These are phyloP conservation scores for Penaeus monodon DNA, from an alignment of 2,888 invertebrate genomes.

Conservation along the genomic window DNA sequence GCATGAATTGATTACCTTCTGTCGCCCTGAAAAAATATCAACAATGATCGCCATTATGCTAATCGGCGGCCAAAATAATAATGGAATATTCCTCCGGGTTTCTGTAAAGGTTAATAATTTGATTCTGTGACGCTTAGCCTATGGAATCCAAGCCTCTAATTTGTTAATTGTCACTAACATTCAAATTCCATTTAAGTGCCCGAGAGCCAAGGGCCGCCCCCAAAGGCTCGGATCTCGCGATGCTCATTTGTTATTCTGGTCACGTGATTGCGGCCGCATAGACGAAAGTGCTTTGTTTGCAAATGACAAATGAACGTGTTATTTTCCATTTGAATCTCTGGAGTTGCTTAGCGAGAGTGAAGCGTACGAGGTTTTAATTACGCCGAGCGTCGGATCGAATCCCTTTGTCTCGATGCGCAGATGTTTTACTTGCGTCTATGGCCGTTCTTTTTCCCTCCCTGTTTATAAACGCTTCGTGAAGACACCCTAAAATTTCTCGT, in stretches of 20 bases:
- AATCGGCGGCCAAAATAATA: not conserved
- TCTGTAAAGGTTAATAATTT: not conserved
- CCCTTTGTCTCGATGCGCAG: too few relatives aligned
- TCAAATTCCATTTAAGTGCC: constrained; percentile 35
- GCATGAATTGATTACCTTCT: too few relatives aligned
- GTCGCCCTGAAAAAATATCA: too few relatives aligned
- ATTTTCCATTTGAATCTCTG: not conserved
- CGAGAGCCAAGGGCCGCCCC: constrained; percentile 5
- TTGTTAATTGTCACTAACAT: constrained; percentile 15
- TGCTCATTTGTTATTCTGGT: constrained; percentile 39
- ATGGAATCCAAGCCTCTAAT: constrained; percentile 7
- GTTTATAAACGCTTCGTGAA: too few relatives aligned
- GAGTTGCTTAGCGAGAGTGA: not conserved
- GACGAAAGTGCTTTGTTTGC: constrained; percentile 26
- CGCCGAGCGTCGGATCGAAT: not conserved
- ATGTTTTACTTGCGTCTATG: too few relatives aligned
- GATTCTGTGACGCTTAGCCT: not conserved
- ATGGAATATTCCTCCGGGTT: not conserved
- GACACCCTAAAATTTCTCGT: too few relatives aligned
- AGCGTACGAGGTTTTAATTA: not conserved
- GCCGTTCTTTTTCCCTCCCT: too few relatives aligned
- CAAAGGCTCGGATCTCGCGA: constrained; percentile 9
- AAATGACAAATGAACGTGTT: constrained; percentile 3
- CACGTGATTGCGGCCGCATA: constrained; percentile 21
- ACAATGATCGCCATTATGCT: too few relatives aligned